Evolutionary conservation across 2,888 invertebrate species (phyloP).

Genomic region (Macrosoma leucophasiata): DNA sequence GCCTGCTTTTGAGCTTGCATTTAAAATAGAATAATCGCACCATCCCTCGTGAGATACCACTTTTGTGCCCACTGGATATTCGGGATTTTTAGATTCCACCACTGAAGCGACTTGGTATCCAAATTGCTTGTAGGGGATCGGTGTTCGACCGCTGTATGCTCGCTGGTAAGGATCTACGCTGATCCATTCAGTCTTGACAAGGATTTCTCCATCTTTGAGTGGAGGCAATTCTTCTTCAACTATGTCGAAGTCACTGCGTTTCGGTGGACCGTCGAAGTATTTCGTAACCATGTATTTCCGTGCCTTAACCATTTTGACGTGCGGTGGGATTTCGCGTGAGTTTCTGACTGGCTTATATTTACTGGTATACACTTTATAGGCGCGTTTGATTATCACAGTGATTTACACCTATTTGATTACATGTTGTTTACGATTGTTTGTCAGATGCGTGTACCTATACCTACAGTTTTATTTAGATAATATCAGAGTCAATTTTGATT

Average conservation of each 20-base stretch:
- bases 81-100: conserved; percentile 70
- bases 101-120: conserved; percentile 40
- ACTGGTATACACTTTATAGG: no score
- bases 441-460: no score
- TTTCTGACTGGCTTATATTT: no score
- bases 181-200: conserved; percentile 22
- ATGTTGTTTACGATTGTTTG: no score
- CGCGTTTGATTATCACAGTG: no score
- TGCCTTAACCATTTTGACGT: conserved; percentile 14
- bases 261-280: neutral
- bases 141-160: conserved; percentile 42
- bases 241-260: conserved; percentile 27
- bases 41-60: conserved; percentile 76
- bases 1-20: no score
- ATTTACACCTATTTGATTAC: no score
- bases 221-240: conserved; percentile 70
- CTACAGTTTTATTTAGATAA: no score
- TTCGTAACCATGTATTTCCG: conserved; percentile 7
- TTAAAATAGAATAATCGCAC: conserved; percentile 44
- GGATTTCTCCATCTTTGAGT: conserved; percentile 65
- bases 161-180: conserved; percentile 30
- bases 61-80: conserved; percentile 73
- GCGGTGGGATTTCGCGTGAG: neutral
- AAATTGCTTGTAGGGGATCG: conserved; percentile 29
- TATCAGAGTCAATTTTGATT: no score